Conservation (phyloP, 2,888 invertebrate genomes). For the Tachina lurida region DNA sequence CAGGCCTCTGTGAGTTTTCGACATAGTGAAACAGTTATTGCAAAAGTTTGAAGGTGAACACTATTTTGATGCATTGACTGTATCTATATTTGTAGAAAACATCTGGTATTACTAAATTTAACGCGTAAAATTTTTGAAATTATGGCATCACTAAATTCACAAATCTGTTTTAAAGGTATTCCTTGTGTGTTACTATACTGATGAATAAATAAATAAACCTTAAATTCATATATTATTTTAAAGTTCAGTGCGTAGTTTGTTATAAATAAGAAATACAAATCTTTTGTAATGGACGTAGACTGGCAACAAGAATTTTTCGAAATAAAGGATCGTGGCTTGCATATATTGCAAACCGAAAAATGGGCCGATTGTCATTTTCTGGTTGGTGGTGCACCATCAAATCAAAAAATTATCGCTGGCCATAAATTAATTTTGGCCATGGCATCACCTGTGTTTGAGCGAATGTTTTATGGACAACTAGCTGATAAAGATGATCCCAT, state of each 20-base stretch:
- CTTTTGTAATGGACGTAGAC: conserved; percentile 83
- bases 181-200: conserved; percentile 8
- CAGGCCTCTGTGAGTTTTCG: no score
- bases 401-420: conserved; percentile 89
- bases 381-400: conserved; percentile 88
- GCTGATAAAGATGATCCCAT: conserved; percentile 91
- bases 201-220: conserved; percentile 30
- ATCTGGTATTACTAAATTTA: no score
- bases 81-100: no score
- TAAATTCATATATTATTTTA: not conserved
- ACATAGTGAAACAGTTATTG: no score
- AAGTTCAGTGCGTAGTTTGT: not conserved
- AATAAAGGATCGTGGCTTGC: conserved; percentile 88
- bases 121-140: not conserved
- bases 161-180: conserved; percentile 34
- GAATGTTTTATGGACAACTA: conserved; percentile 94
- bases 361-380: conserved; percentile 93
- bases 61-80: no score
- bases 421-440: conserved; percentile 92
- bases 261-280: not conserved
- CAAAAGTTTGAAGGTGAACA: no score
- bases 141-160: not conserved
- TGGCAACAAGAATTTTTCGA: conserved; percentile 88
- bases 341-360: conserved; percentile 90
- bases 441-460: conserved; percentile 94